These are phyloP conservation scores for Salvelinus alpinus DNA, from an alignment of 2,113 vertebrate species.

Conservation along the genomic window DNA sequence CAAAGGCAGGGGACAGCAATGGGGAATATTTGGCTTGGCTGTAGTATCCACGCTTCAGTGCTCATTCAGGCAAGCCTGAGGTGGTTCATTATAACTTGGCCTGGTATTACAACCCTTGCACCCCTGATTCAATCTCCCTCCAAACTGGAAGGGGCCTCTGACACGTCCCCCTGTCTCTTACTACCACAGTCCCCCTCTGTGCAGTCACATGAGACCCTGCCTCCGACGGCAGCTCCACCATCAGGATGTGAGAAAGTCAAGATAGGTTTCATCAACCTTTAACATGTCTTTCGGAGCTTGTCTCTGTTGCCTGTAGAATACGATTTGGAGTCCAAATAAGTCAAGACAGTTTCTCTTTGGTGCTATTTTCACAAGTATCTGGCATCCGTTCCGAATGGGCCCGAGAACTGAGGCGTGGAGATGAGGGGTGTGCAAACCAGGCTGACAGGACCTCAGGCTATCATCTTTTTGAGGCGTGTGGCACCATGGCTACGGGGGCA, in stretches of 20 bases:
- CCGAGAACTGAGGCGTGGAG: constrained; percentile 45
- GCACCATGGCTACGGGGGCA: constrained; percentile 40
- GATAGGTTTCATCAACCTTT: too few relatives aligned
- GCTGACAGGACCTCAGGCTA: constrained; percentile 53
- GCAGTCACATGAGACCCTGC: too few relatives aligned
- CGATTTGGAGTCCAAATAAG: not conserved
- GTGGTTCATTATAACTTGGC: too few relatives aligned
- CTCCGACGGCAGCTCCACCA: too few relatives aligned
- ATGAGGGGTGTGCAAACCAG: constrained; percentile 27
- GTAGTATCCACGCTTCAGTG: too few relatives aligned
- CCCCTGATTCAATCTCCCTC: too few relatives aligned
- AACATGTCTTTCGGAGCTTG: not conserved
- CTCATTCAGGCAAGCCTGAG: too few relatives aligned
- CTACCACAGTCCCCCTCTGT: too few relatives aligned
- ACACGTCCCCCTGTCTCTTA: too few relatives aligned
- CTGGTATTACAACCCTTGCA: too few relatives aligned
- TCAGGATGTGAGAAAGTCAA: too few relatives aligned
- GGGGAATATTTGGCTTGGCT: not conserved
- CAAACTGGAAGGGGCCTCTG: too few relatives aligned
- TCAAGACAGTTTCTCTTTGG: constrained; percentile 39
- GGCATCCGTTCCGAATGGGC: constrained; percentile 37
- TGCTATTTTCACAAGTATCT: constrained; percentile 63
- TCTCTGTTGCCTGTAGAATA: not conserved
- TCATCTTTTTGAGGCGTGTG: constrained; percentile 45
- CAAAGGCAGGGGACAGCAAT: constrained; percentile 9